Evolutionary conservation across 1,140 invertebrate species (phyloP).

Genomic region (Xylocopa sonorina): DNA sequence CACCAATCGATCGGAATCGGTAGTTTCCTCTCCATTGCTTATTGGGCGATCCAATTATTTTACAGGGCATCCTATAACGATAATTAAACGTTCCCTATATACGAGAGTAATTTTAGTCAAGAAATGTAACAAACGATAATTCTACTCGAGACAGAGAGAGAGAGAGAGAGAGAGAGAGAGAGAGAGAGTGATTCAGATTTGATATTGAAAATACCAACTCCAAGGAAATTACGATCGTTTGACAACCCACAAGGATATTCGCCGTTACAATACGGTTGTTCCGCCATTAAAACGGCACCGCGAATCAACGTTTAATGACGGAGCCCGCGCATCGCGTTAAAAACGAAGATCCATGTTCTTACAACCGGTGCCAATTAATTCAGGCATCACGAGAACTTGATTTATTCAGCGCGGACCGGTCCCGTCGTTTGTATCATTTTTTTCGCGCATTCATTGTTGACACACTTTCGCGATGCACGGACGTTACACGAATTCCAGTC

Average conservation of each 20-base stretch:
- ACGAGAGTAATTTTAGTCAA: too few relatives aligned
- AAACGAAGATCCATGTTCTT: neutral
- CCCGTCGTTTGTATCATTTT: neutral
- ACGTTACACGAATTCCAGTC: neutral
- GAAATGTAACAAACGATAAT: too few relatives aligned
- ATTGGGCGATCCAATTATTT: too few relatives aligned
- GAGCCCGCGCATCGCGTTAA: neutral
- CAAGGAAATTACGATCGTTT: too few relatives aligned
- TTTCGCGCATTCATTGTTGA: conserved; percentile 17
- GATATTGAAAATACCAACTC: too few relatives aligned
- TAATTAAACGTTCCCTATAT: too few relatives aligned
- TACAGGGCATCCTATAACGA: too few relatives aligned
- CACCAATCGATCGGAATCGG: neutral
- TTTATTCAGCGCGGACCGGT: conserved; percentile 32
- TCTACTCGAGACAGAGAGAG: too few relatives aligned
- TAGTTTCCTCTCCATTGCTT: too few relatives aligned
- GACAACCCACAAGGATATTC: neutral
- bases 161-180: too few relatives aligned
- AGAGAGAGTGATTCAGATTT: too few relatives aligned
- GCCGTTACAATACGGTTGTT: neutral
- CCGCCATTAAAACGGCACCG: too few relatives aligned
- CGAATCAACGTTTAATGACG: conserved; percentile 2
- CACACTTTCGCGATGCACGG: conserved; percentile 23
- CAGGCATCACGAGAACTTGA: neutral
- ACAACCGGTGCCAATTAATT: conserved; percentile 25